Evolutionary conservation across 2,113 vertebrate genomes (phyloP).

Genomic region (Mirza zaza): DNA sequence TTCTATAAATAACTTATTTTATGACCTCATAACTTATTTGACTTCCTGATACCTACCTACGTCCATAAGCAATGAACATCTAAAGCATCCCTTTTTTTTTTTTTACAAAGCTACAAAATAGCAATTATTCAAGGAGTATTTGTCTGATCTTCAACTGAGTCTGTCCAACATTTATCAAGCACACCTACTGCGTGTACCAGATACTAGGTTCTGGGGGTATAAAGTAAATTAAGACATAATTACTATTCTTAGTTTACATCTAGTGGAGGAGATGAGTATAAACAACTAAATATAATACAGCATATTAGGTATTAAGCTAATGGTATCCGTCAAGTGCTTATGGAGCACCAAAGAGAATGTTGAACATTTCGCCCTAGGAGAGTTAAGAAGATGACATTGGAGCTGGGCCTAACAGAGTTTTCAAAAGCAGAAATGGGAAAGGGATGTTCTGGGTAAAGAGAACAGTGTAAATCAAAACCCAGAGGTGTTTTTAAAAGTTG

Average conservation of each 20-base stretch:
- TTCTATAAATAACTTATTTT: neutral
- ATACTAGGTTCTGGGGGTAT: neutral
- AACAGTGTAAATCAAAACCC: neutral
- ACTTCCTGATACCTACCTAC: neutral
- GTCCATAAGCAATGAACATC: neutral
- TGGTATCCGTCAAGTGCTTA: neutral
- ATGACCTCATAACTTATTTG: neutral
- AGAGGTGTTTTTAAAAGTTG: slow-evolving; percentile 8
- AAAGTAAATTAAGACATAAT: slow-evolving; percentile 18
- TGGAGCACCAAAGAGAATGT: neutral
- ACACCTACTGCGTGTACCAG: neutral
- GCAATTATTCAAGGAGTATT: neutral
- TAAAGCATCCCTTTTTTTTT: neutral
- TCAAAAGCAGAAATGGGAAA: slow-evolving; percentile 17
- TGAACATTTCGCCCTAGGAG: neutral
- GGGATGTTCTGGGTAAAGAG: neutral
- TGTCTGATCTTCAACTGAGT: neutral
- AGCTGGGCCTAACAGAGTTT: neutral
- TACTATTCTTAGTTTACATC: neutral
- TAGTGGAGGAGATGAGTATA: neutral
- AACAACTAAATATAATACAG: neutral
- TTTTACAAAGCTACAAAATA: slow-evolving; percentile 7
- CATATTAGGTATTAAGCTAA: neutral
- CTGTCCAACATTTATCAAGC: neutral
- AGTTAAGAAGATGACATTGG: neutral